These are phyloP conservation scores for Amazona finschi DNA, from an alignment of 2,797 vertebrate species.

Conservation along the genomic window DNA sequence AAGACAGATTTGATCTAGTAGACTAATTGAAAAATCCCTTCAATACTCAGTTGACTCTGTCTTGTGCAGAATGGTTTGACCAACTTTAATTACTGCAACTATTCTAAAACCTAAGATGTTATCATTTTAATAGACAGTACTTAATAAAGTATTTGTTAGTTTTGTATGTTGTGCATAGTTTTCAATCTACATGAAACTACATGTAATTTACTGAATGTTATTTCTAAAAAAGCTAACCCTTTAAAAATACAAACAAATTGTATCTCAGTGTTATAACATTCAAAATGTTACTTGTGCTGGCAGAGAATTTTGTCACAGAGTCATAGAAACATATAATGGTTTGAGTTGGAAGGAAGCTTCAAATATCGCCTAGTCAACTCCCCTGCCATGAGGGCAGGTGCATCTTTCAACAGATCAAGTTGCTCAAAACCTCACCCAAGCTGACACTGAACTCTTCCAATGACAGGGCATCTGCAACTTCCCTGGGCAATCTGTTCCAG, in stretches of 20 bases:
- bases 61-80: neutral
- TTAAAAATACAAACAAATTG: neutral
- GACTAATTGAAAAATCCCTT: neutral
- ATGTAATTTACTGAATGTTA: neutral
- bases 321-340: neutral
- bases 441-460: neutral
- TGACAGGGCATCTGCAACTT: rapidly evolving
- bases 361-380: neutral
- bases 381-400: neutral
- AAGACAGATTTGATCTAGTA: neutral
- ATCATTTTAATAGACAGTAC: neutral
- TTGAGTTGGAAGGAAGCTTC: neutral
- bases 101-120: neutral
- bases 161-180: neutral
- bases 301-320: neutral
- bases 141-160: neutral
- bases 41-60: neutral
- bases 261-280: neutral
- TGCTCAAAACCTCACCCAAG: neutral
- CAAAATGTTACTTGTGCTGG: neutral
- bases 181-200: neutral
- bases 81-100: neutral
- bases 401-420: neutral
- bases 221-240: neutral
- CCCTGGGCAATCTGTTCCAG: neutral